These are phyloP conservation scores for Crotophaga sulcirostris DNA, from an alignment of 2,113 vertebrate genomes.

Conservation along the genomic window DNA sequence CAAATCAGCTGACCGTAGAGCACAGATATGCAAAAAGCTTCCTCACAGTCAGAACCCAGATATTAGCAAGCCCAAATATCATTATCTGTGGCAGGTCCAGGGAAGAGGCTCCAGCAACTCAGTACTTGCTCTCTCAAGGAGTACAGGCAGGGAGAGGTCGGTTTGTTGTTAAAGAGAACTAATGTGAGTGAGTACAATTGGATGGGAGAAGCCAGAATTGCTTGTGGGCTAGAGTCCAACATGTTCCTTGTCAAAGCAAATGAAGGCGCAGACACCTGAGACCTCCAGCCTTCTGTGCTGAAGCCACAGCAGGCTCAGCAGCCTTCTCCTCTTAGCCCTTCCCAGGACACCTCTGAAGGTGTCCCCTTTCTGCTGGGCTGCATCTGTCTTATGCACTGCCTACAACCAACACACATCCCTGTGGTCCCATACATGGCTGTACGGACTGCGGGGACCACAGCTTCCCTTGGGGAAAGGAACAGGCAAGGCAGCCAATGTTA, in stretches of 20 bases:
- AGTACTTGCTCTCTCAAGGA: neutral
- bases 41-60: neutral
- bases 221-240: neutral
- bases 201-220: neutral
- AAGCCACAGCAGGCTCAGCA: neutral
- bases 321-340: neutral
- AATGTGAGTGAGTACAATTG: neutral
- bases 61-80: neutral
- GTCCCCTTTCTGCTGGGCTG: neutral
- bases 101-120: neutral
- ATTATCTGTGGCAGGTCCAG: neutral
- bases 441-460: neutral
- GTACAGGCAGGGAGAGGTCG: neutral
- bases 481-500: too few relatives aligned
- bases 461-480: too few relatives aligned
- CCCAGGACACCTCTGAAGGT: neutral
- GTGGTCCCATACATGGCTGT: fast-evolving
- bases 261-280: fast-evolving
- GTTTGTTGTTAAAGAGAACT: neutral
- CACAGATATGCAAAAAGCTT: neutral
- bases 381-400: fast-evolving
- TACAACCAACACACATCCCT: neutral
- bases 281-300: neutral
- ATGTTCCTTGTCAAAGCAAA: neutral
- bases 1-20: neutral